Conservation (phyloP, 1,140 invertebrate genomes). For the Aphis craccivora region DNA sequence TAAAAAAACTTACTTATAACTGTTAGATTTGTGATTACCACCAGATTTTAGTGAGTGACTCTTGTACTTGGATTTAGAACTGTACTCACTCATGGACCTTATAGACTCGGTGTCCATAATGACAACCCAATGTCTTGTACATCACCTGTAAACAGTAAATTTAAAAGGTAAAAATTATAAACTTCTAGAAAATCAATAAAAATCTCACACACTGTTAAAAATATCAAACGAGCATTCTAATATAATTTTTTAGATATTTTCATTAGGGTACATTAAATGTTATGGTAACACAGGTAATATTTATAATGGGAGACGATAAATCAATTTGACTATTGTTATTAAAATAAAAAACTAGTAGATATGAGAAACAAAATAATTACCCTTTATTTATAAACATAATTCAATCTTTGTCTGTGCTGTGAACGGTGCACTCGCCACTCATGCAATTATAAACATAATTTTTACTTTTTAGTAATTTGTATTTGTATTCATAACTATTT, state of each 20-base stretch:
- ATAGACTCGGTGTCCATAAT: constrained; percentile 55
- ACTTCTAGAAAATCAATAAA: background rate
- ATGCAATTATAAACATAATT: background rate
- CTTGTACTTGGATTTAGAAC: constrained; percentile 46
- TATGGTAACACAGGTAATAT: background rate
- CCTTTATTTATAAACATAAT: background rate
- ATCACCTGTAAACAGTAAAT: background rate
- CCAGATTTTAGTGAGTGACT: constrained; percentile 35
- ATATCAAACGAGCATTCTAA: background rate
- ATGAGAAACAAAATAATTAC: background rate
- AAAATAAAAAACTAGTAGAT: background rate
- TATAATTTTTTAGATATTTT: background rate
- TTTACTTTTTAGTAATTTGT: background rate
- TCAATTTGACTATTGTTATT: background rate
- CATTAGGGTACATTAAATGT: background rate
- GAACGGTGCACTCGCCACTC: background rate
- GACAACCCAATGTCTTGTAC: background rate
- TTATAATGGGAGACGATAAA: background rate
- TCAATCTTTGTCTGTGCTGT: background rate
- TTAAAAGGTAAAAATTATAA: background rate
- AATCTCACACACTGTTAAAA: background rate
- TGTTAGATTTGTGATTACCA: constrained; percentile 17
- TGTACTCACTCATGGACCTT: constrained; percentile 48
- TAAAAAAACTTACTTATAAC: constrained; percentile 36
- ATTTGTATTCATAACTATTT: background rate